Evolutionary conservation across 2,113 vertebrate species (phyloP).

Genomic region (Cyphomyrus plagiostoma): DNA sequence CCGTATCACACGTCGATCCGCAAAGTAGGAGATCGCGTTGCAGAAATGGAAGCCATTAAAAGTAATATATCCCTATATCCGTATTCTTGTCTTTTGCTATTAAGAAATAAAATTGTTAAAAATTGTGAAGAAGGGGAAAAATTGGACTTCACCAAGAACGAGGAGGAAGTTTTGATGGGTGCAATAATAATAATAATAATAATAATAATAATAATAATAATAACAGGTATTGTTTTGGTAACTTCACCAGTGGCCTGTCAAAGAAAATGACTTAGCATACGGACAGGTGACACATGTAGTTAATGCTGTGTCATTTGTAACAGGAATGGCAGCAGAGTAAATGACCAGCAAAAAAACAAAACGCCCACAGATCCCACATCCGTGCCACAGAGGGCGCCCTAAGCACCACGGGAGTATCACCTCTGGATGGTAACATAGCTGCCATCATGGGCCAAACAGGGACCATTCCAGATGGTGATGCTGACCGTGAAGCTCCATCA

Average conservation of each 20-base stretch:
- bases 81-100: neutral
- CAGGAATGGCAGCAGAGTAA: neutral
- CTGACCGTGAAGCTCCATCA: neutral
- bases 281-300: neutral
- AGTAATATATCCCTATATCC: no score
- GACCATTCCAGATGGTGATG: neutral
- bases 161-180: neutral
- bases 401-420: neutral
- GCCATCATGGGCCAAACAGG: neutral
- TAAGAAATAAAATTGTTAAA: neutral
- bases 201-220: neutral
- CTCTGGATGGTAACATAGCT: neutral
- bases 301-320: neutral
- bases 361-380: neutral
- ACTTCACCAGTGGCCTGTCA: neutral
- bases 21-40: neutral
- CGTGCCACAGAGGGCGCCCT: neutral
- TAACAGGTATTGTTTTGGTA: neutral
- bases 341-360: neutral
- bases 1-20: neutral
- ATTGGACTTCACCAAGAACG: neutral
- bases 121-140: neutral
- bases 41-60: neutral
- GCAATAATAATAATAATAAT: neutral
- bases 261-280: neutral